Base-by-base conservation (phyloP, 2,888 invertebrate genomes). In the Protodeltote pygarga region DNA sequence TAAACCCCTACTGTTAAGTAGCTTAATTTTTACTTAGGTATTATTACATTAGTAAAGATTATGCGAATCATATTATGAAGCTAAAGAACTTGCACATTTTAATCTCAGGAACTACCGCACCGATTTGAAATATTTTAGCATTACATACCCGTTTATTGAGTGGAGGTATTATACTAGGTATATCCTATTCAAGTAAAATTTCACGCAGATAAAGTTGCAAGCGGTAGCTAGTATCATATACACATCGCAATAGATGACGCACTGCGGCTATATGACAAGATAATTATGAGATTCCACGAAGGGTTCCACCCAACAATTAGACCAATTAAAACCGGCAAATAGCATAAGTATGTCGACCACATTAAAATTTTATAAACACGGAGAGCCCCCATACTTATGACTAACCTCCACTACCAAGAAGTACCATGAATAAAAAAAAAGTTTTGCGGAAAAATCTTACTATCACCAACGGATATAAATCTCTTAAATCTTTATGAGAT, bases 281-380 rank as follows among this genome's bases (percentile, higher is more conserved):
- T 65, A 65, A 70, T 74, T 66, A 67, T 70, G 59, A 67, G 67
- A 73, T 83, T 81, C 85, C 66, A 76, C 74, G 84, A 82, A 86
- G 78, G 76, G 78, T 73, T 71, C 79, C 80, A 69, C 79, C 83
- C 84, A 73, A 71, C 81, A 86, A 87, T 89, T 86, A 86, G 75
- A 64, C 71, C 82, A 85, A 85, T 87, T 85, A 83, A 81, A 79
- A 68, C 60, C 65, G 71, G 74, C 75, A 77, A 77, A 71, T 73
- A 75, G 71, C 67, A 53, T 68, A 65, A 62, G 71, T 74, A 74
- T 65, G 66, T 49, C 55, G 59, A 57, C 64, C 57, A 62, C 66
- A 46, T 60, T 58, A 65, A 60, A n/a, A 64, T 70, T 71, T 70
- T 67, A 71, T 54, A 69, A 66, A 67, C 72, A 73, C 65, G 65